These are phyloP conservation scores for Distichodus sexfasciatus DNA, from an alignment of 2,797 vertebrate genomes.

Conservation along the genomic window DNA sequence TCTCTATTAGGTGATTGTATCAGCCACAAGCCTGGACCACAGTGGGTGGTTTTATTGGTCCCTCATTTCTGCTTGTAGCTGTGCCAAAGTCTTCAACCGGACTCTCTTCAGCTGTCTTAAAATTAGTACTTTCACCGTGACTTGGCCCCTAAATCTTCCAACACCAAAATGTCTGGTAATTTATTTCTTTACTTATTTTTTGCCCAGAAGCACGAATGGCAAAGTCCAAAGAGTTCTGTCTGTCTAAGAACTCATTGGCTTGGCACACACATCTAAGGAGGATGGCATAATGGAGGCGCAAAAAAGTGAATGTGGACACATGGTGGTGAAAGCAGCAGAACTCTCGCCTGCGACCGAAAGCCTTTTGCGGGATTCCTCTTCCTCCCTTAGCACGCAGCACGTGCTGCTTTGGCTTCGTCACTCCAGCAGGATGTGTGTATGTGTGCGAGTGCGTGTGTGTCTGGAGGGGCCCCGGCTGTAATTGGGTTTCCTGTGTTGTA, in stretches of 20 bases:
- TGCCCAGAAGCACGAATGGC: background rate
- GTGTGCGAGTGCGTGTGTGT: too few species aligned
- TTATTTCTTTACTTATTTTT: too few species aligned
- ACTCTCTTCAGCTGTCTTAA: constrained; percentile 54
- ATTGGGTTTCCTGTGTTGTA: constrained; percentile 75
- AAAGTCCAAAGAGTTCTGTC: background rate
- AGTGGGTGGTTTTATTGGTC: constrained; percentile 60
- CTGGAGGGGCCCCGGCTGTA: constrained; percentile 55
- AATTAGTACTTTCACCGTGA: constrained; percentile 53
- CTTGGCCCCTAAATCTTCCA: constrained; percentile 43
- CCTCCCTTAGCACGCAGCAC: background rate
- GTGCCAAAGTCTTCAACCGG: constrained; percentile 53
- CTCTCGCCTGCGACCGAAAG: background rate
- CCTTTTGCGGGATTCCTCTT: background rate
- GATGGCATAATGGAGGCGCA: background rate
- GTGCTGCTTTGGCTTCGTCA: constrained; percentile 51
- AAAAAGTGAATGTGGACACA: background rate
- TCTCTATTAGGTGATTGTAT: too few species aligned
- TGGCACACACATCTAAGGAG: constrained; percentile 7
- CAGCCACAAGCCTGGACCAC: background rate
- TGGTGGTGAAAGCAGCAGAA: constrained; percentile 4
- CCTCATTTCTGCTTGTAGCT: constrained; percentile 39
- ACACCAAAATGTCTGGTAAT: constrained; percentile 44
- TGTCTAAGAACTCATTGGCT: background rate
- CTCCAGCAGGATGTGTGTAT: constrained; percentile 64